These are phyloP conservation scores for Callopanchax toddi DNA, from an alignment of 2,113 vertebrate species.

Conservation along the genomic window DNA sequence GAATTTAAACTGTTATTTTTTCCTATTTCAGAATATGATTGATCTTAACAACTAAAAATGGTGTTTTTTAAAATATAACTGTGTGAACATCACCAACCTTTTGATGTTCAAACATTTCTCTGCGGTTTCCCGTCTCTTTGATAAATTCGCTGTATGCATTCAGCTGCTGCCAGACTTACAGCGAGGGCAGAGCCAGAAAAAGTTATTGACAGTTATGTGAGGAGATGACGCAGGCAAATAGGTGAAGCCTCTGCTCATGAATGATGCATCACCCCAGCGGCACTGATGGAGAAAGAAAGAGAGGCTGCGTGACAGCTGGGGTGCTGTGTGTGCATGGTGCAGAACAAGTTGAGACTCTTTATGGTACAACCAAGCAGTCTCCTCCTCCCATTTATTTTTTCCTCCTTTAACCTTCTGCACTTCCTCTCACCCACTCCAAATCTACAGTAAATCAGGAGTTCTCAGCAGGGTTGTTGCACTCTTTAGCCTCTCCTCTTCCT, in stretches of 20 bases:
- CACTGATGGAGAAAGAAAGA: constrained; percentile 59
- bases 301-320: constrained; percentile 65
- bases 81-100: not conserved
- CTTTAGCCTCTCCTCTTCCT: constrained; percentile 25
- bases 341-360: constrained; percentile 75
- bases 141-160: constrained; percentile 16
- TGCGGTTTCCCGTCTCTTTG: not conserved
- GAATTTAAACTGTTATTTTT: constrained; percentile 13
- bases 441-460: constrained; percentile 37
- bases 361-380: constrained; percentile 27
- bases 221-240: constrained; percentile 71
- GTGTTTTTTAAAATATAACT: not conserved
- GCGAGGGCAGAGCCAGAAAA: constrained; percentile 34
- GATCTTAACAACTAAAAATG: too few species aligned
- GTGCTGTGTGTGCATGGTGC: constrained; percentile 76
- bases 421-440: constrained; percentile 21
- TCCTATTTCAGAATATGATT: not conserved
- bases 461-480: constrained; percentile 50
- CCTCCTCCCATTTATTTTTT: not conserved
- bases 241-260: constrained; percentile 65
- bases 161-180: constrained; percentile 20
- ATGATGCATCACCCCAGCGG: constrained; percentile 68
- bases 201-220: constrained; percentile 58
- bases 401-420: not conserved
- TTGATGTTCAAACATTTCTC: not conserved